Evolutionary conservation across 2,797 vertebrate species (phyloP), one percentile per base, ranked within the genome.

Genomic region (Chelon auratus): DNA sequence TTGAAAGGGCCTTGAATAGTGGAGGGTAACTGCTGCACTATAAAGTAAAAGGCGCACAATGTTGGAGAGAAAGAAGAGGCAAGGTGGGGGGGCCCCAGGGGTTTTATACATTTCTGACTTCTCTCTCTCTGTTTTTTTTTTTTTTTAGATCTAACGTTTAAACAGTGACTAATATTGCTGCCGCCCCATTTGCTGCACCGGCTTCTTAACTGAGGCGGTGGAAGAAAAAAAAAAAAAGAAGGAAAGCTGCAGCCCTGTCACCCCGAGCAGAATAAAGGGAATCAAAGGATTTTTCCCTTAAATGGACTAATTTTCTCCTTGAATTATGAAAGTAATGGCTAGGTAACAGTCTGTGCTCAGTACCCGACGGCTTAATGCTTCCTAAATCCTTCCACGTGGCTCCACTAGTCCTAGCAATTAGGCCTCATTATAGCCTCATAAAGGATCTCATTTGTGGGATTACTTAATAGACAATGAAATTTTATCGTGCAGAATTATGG

Each of bases 361-460:
- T 97, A 97, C 97, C 96, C 96, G 80, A 94, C 95, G 87, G 96
- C 95, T 97, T 99, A 99, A 97, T 97, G 95, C 97, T 94, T 82
- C 93, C 95, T 98, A 99, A 99, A 98, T 95, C 98, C 96, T 98
- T 99, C 97, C 98, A 99, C 98, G 98, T 99, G 98, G 96, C 97
- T 96, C 95, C 94, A 94, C 94, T 92, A 96, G 96, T 96, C 94
- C 91, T 93, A 92, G 96, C 97, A 98, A 99, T 99, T 98, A 98
- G 96, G 95, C 95, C 96, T 98, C 97, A 97, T 99, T 99, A 99
- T 96, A 98, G 96, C 94, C 98, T 99, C 97, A 99, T 99, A 97
- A 99, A 96, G 96, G 94, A 88, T 95, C 96, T 98, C 96, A 94
- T 97, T 98, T 96, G 91, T 93, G 93, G 97, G 97, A 98, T 98